A percentile compares a stretch with the other conserved stretches of the same genome.
These are phyloP conservation scores for Phoebastria nigripes DNA, from an alignment of 2,797 vertebrate species.

Conservation along the genomic window DNA sequence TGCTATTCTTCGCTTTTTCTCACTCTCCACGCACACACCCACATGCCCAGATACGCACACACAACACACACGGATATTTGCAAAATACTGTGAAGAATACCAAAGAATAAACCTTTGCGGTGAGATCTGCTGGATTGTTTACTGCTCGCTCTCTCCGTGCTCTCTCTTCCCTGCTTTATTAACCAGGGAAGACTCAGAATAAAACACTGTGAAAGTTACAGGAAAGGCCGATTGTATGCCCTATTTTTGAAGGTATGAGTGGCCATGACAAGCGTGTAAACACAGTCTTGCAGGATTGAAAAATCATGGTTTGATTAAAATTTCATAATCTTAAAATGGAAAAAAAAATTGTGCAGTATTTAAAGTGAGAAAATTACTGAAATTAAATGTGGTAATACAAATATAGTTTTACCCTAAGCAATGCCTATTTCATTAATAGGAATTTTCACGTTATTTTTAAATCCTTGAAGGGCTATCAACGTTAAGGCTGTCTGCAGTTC, in stretches of 20 bases:
- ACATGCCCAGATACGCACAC: background rate
- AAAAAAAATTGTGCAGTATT: background rate
- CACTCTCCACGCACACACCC: background rate
- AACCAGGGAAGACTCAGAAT: background rate
- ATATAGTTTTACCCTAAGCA: background rate
- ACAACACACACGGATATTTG: accelerated
- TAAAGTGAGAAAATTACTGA: background rate
- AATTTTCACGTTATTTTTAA: background rate
- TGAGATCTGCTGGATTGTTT: background rate
- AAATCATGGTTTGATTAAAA: background rate
- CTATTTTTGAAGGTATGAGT: background rate
- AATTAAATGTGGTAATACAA: background rate
- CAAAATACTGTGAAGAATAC: background rate
- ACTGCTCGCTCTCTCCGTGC: background rate
- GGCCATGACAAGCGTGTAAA: background rate
- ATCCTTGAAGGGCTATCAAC: background rate
- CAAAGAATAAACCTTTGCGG: background rate
- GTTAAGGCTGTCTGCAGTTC: background rate
- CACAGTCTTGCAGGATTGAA: background rate
- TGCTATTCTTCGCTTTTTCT: background rate
- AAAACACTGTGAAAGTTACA: background rate
- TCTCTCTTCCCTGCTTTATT: background rate
- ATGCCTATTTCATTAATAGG: background rate
- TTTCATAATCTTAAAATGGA: background rate
- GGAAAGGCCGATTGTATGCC: background rate